Base-by-base conservation (phyloP, 2,888 invertebrate species). In the Marasmarcha lunaedactyla region DNA sequence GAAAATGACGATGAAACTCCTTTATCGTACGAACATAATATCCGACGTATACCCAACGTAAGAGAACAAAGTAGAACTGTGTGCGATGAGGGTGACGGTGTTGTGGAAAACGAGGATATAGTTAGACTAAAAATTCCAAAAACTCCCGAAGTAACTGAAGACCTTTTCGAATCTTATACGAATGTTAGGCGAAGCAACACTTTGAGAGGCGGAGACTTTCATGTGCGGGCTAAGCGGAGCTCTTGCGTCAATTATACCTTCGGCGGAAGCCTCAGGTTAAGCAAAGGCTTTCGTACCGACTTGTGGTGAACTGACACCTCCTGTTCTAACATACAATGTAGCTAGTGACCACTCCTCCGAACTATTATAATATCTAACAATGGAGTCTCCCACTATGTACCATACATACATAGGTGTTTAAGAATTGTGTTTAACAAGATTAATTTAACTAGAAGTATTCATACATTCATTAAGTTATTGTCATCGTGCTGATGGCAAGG, bases 91-190 rank as follows among this genome's bases (percentile, higher is more conserved):
- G 66, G 72, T 74, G 72, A 77, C 58, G 73, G 76, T 71, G 68
- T 60, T 68, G 77, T 72, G 70, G 77, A 78, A 73, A 77, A 74
- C 74, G 81, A 78, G 67, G 78, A 78, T 73, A 76, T 77, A 67
- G 67, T 86, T 68, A 85, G 83, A 73, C 73, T 86, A 63, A 81
- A 81, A 63, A 85, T 85, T 58, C 86, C 87, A 38, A 59, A 66
- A 55, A 67, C 69, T 42, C 86, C 87, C 26, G 79, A 86, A 63
- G 78, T 86, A 44, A 78, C 86, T n/a, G 85, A 87, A 58, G 81
- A 77, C 42, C 71, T 78, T 44, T 86, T 86, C 57, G 81, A 86
- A 57, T 78, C 76, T 39, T 76, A 87, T 53, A 68, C 68, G 42
- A 76, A 74, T 51, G 68, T 86, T 60, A 77, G 79, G 67, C 71